Base-by-base conservation (phyloP, 1,140 invertebrate genomes). In the Samia ricini region DNA sequence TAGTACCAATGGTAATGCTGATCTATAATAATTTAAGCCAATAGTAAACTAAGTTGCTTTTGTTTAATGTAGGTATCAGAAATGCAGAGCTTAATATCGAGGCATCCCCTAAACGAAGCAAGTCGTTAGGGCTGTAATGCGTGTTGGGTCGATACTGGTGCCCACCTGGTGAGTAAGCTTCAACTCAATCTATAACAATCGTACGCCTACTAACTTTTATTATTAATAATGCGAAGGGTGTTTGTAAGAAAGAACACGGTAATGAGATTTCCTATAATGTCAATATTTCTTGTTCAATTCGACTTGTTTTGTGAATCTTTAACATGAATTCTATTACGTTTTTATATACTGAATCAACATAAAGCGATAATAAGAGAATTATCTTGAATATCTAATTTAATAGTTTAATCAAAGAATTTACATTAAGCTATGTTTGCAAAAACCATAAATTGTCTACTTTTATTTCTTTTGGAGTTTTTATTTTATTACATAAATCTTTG, bases 91-190 rank as follows among this genome's bases (percentile, higher is more conserved):
- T 42, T 42, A 42, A 42, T 42, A 4, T 42, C 33, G 10, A 42
- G 33, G 33, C 33, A 42, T 15, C 33, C 33, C 33, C 33, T 42
- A 42, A 42, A 42, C 10, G 33, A 42, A 42, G 12, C 12, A 15
- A 42, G 33, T 42, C 10, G 33, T 15, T 15, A 15, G 33, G 33
- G 33, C 33, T 42, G 4, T 42, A 42, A 42, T 42, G 57, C 36
- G 22, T 60, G 33, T 62, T 20, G 64, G 77, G 75, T 75, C 77
- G 69, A 80, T 79, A 73, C 42, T 54, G 49, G 55, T 52, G 55
- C 56, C 78, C 81, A 83, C 81, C 81, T 81, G 80, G 80, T 77
- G 80, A 66, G 74, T 71, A 64, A 61, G 71, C 74, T 73, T 69
- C 63, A 69, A 81, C 76, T 68, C 75, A 7, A 52, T 52, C 51